Percentiles rank a stretch among this genome's conserved stretches.
Evolutionary conservation across 1,140 invertebrate species (phyloP).

Genomic region (Pararge aegeria): DNA sequence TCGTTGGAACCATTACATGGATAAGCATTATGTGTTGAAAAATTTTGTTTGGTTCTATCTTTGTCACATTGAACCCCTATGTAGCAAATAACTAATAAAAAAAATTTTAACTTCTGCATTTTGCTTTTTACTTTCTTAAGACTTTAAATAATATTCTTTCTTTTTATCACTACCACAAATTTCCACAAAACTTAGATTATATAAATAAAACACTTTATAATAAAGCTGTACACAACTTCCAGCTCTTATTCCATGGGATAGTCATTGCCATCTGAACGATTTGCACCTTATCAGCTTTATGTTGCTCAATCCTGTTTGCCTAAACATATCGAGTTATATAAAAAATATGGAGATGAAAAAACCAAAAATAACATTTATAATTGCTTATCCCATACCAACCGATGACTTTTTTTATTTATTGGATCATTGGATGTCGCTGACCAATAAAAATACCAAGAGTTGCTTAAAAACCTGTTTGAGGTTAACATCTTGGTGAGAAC

Average conservation of each 20-base stretch:
- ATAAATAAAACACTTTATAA: not conserved
- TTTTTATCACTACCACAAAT: not conserved
- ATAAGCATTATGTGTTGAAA: not conserved
- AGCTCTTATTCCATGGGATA: not conserved
- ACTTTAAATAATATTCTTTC: not conserved
- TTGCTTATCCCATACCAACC: not conserved
- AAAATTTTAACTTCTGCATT: not conserved
- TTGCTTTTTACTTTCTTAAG: not conserved
- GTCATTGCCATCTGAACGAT: not conserved
- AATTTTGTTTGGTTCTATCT: not conserved
- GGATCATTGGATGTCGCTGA: not conserved
- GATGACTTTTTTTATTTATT: conserved; percentile 5
- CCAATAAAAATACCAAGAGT: not conserved
- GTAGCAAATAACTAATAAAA: not conserved
- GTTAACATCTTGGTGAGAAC: not conserved
- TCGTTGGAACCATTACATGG: not conserved
- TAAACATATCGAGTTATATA: not conserved
- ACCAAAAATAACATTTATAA: not conserved
- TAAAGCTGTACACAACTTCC: not conserved
- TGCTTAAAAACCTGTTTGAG: conserved; percentile 1
- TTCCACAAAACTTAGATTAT: not conserved
- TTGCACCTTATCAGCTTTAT: not conserved
- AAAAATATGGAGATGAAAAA: conserved; percentile 4
- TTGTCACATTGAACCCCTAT: not conserved
- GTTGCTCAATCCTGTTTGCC: not conserved